Percentiles rank a stretch among this genome's conserved stretches.
These are phyloP conservation scores for Cataglyphis rosenhaueri DNA, from an alignment of 2,888 invertebrate species.

Conservation along the genomic window DNA sequence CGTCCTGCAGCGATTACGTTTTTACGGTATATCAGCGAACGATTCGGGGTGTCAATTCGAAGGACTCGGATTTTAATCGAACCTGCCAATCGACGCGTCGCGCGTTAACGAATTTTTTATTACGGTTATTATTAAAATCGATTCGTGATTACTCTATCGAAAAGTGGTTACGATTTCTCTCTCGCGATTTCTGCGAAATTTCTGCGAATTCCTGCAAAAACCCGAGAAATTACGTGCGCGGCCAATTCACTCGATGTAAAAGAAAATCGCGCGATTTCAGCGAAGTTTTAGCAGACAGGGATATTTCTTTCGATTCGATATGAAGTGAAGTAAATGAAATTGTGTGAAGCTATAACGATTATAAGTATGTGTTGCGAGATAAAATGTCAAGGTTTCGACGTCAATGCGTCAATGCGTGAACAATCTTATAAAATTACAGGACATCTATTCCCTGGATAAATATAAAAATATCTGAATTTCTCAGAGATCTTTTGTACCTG, in stretches of 20 bases:
- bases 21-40: conserved; percentile 52
- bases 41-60: conserved; percentile 45
- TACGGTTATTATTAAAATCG: conserved; percentile 33
- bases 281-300: conserved; percentile 49
- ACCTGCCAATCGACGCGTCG: conserved; percentile 29
- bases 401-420: not conserved
- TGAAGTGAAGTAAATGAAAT: conserved; percentile 34
- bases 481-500: too few species aligned
- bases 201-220: conserved; percentile 46
- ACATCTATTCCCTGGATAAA: too few species aligned
- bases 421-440: not conserved
- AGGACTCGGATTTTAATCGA: conserved; percentile 38
- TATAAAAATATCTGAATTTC: too few species aligned
- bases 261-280: conserved; percentile 43
- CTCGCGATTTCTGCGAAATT: conserved; percentile 22
- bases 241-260: conserved; percentile 32
- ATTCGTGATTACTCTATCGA: conserved; percentile 9
- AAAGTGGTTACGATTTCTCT: conserved; percentile 10
- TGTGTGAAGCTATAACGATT: conserved; percentile 5
- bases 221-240: conserved; percentile 33
- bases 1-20: conserved; percentile 45
- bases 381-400: not conserved
- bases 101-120: conserved; percentile 24
- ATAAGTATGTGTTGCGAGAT: conserved; percentile 23
- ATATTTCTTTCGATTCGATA: conserved; percentile 31